Base-by-base conservation (phyloP, 1,140 invertebrate genomes). In the Polypedilum pembai region DNA sequence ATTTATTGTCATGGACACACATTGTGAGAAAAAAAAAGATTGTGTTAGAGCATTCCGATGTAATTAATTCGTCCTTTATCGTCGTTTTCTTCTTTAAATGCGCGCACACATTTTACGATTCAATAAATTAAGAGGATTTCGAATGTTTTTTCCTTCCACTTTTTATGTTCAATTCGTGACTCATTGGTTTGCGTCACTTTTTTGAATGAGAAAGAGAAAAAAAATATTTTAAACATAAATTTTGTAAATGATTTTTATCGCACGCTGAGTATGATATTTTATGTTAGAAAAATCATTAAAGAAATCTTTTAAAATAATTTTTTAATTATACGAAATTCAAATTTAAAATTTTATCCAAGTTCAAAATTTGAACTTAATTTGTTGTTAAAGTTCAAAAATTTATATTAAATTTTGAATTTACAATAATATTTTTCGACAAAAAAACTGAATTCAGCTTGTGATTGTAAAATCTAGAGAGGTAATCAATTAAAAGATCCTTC, bases 41-140 rank as follows among this genome's bases (percentile, higher is more conserved):
- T n/a, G n/a, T n/a, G 12, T 12, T n/a, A n/a, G 3, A 56, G 12
- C 45, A 56, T 56, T n/a, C 12, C 12, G n/a, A 56, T 56, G 45
- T 56, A 56, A 56, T 56, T 56, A 56, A 56, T 56, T 56, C 45
- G 45, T 56, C 45, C 45, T 56, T 56, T 56, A n/a, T 56, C n/a
- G 12, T 56, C n/a, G n/a, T 12, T 56, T n/a, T 12, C n/a, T 56
- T n/a, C n/a, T 56, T 56, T 56, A n/a, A 56, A 56, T 56, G 12
- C n/a, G n/a, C 10, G n/a, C 12, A 56, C n/a, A 56, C 12, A 56
- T 56, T 56, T 56, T n/a, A 56, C 45, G 45, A 56, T 56, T 56
- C 45, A 69, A 69, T 69, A 69, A 69, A 69, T 69, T 69, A 69
- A 69, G 65, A 69, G 65, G 65, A 20, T 69, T 69, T 69, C 5